Conservation (phyloP, 2,888 invertebrate genomes). For the Trichopria drosophilae region DNA sequence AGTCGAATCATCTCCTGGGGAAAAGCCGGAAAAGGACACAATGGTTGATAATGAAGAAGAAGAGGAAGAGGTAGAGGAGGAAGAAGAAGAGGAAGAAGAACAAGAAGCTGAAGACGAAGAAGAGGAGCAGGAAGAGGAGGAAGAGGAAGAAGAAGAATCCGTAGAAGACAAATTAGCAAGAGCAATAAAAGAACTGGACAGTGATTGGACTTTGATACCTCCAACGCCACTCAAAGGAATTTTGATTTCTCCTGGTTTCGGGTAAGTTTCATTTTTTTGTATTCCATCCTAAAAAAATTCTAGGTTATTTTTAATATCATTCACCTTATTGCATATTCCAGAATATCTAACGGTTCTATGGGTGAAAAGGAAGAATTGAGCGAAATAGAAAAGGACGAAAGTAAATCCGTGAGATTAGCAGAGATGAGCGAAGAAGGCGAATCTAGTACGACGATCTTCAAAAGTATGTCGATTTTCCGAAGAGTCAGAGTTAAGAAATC, state of each 20-base stretch:
- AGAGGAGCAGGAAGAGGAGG: constrained; percentile 39
- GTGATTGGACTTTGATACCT: constrained; percentile 45
- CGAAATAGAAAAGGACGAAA: constrained; percentile 37
- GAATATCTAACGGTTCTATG: too few species aligned
- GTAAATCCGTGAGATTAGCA: constrained; percentile 23
- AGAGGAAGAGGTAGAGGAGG: constrained; percentile 37
- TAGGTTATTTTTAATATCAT: not conserved
- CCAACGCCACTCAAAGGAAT: constrained; percentile 64
- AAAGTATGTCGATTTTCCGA: constrained; percentile 10
- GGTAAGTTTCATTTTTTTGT: constrained; percentile 49
- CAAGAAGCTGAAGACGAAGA: constrained; percentile 29
- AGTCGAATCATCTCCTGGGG: constrained; percentile 6
- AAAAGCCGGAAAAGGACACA: constrained; percentile 38
- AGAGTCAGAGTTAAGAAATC: constrained; percentile 52
- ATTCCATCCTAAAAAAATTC: not conserved
- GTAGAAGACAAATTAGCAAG: not conserved
- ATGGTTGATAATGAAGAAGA: constrained; percentile 39
- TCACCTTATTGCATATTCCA: not conserved
- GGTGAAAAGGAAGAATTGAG: too few species aligned
- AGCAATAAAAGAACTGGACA: constrained; percentile 28
- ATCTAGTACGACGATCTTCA: not conserved
- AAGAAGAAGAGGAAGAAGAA: constrained; percentile 26
- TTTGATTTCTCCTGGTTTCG: constrained; percentile 61
- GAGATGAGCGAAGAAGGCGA: constrained; percentile 28
- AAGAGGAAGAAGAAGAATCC: constrained; percentile 40